Evolutionary conservation across 2,113 vertebrate species (phyloP).

Genomic region (Synodontis membranacea): DNA sequence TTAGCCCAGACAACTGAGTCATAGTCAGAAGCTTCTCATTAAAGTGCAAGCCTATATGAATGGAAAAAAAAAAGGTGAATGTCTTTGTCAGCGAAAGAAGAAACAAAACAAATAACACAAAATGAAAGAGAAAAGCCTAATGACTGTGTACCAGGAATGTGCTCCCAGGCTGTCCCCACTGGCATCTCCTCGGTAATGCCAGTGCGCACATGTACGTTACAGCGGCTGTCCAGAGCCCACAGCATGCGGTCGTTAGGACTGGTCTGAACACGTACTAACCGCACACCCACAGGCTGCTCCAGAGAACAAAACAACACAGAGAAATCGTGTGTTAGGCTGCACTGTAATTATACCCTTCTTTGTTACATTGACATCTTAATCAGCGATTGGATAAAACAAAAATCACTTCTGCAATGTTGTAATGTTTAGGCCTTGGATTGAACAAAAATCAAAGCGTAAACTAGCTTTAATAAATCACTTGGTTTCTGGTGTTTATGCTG

Average conservation of each 20-base stretch:
- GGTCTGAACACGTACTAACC: slow-evolving; percentile 82
- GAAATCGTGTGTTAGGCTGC: not conserved
- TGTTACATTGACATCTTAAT: not conserved
- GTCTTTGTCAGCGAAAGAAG: not conserved
- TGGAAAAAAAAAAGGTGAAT: not conserved
- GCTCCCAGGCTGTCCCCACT: slow-evolving; percentile 93
- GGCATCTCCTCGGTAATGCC: slow-evolving; percentile 96
- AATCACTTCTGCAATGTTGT: not conserved
- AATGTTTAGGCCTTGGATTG: not conserved
- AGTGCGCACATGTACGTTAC: slow-evolving; percentile 82
- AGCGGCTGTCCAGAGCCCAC: slow-evolving; percentile 90
- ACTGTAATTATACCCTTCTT: not conserved
- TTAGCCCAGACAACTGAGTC: not conserved
- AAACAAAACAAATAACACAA: not conserved
- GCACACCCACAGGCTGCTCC: slow-evolving; percentile 84
- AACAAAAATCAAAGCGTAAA: not conserved
- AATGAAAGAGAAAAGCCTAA: not conserved
- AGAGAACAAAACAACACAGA: slow-evolving; percentile 19
- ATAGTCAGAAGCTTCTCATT: not conserved
- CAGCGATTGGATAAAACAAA: not conserved
- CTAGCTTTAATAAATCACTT: not conserved
- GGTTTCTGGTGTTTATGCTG: no score
- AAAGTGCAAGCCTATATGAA: not conserved
- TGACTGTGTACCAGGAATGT: slow-evolving; percentile 83
- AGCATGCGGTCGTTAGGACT: slow-evolving; percentile 90